These are phyloP conservation scores for Grammomys surdaster DNA, from an alignment of 2,113 vertebrate species.

Conservation along the genomic window DNA sequence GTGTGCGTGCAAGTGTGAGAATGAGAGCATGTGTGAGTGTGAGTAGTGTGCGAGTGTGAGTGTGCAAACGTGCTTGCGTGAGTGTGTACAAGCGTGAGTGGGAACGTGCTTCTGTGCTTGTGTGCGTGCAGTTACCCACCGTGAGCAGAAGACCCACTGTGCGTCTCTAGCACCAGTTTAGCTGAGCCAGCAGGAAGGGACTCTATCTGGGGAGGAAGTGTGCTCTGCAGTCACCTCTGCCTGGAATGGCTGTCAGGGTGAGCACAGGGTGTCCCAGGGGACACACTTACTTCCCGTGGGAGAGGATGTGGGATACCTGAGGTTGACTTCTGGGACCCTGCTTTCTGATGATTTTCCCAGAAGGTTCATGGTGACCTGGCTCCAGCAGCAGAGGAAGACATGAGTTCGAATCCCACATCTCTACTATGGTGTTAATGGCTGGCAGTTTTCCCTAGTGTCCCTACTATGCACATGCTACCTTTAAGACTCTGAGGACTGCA, in stretches of 20 bases:
- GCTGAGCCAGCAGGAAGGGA: no score
- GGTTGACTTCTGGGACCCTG: background rate
- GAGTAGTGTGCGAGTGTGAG: background rate
- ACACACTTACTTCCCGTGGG: no score
- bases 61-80: no score
- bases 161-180: no score
- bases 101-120: background rate
- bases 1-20: no score
- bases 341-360: background rate
- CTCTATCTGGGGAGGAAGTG: background rate
- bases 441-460: rapidly evolving
- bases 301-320: no score
- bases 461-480: rapidly evolving
- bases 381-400: background rate
- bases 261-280: background rate
- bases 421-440: no score
- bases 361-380: background rate
- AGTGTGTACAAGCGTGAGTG: no score
- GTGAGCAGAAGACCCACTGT: background rate
- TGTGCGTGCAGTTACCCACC: background rate
- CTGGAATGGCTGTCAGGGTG: background rate
- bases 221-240: rapidly evolving
- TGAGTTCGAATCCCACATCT: no score
- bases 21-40: background rate
- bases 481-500: no score